A percentile compares a stretch with the other conserved stretches of the same genome.
phyloP scores from a whole-genome alignment of 2,113 vertebrate genomes.

The Daboia siamensis region DNA sequence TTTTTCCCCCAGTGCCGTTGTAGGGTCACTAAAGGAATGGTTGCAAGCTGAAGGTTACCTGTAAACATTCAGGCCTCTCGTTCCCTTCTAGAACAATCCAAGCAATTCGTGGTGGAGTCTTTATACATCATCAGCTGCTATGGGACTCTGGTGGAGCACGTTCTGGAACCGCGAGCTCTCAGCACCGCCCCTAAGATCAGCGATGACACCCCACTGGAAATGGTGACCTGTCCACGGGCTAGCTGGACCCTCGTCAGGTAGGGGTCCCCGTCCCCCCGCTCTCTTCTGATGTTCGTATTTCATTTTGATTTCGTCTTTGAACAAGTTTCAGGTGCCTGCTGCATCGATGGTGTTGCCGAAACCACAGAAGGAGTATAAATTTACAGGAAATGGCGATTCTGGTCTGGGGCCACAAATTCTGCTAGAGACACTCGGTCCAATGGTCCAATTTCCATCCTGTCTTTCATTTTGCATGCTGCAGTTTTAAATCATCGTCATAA shows the following conservation, averaged over 20 bases:
- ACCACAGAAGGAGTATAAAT: neutral
- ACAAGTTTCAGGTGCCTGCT: neutral
- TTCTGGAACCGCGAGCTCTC: slow-evolving; percentile 89
- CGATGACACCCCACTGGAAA: slow-evolving; percentile 93
- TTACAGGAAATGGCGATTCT: neutral
- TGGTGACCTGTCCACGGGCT: slow-evolving; percentile 87
- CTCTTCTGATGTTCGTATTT: neutral
- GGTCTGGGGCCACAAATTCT: neutral
- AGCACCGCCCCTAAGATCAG: slow-evolving; percentile 91
- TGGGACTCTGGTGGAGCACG: slow-evolving; percentile 92
- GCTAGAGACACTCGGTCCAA: no score
- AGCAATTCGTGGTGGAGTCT: slow-evolving; percentile 90
- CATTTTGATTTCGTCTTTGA: neutral
- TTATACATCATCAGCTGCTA: slow-evolving; percentile 95
- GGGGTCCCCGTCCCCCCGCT: neutral
- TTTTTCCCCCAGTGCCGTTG: neutral
- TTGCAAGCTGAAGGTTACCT: neutral
- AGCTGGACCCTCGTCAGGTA: slow-evolving; percentile 95
- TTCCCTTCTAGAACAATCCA: slow-evolving; percentile 82
- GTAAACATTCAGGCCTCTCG: neutral
- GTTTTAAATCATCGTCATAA: no score
- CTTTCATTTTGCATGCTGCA: neutral
- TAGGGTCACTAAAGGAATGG: neutral
- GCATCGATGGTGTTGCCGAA: neutral
- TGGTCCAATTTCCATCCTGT: no score